These are phyloP conservation scores for Gobiocypris rarus DNA, from an alignment of 2,113 vertebrate species.

Conservation along the genomic window DNA sequence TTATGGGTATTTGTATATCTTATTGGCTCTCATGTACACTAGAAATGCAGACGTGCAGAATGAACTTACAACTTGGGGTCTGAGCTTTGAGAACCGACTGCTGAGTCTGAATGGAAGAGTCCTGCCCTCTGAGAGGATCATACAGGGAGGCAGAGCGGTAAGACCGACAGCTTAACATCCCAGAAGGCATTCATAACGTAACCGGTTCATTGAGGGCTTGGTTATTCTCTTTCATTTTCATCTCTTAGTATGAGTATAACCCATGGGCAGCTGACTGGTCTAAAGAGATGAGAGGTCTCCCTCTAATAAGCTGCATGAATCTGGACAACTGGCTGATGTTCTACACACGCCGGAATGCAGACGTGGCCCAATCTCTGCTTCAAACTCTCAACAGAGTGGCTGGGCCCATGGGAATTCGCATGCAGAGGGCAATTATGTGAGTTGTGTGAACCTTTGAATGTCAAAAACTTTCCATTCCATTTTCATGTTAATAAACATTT, in stretches of 20 bases:
- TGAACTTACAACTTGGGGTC: constrained; percentile 87
- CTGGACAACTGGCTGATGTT: constrained; percentile 87
- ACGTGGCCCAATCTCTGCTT: constrained; percentile 77
- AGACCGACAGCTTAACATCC: constrained; percentile 36
- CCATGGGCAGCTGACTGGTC: constrained; percentile 86
- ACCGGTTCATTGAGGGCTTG: background rate
- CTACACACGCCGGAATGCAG: constrained; percentile 77
- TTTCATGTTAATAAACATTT: background rate
- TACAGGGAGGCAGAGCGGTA: constrained; percentile 82
- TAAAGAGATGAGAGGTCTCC: constrained; percentile 83
- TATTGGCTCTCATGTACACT: background rate
- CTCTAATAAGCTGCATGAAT: constrained; percentile 76
- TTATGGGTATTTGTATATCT: constrained; percentile 11
- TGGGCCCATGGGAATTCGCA: constrained; percentile 80
- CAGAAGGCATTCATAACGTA: background rate
- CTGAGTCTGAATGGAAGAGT: constrained; percentile 84
- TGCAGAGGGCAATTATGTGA: constrained; percentile 83
- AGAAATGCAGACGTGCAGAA: constrained; percentile 84
- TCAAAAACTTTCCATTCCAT: background rate
- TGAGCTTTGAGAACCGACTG: constrained; percentile 86
- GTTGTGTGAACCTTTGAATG: constrained; percentile 48
- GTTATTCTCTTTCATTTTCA: background rate
- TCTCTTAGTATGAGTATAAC: constrained; percentile 84
- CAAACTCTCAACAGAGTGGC: constrained; percentile 86
- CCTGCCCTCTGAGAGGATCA: constrained; percentile 85